Evolutionary conservation across 23 tunicate genomes (phyloP), one percentile per base, ranked within the genome.

Genomic region (Clavelina lepadiformis): DNA sequence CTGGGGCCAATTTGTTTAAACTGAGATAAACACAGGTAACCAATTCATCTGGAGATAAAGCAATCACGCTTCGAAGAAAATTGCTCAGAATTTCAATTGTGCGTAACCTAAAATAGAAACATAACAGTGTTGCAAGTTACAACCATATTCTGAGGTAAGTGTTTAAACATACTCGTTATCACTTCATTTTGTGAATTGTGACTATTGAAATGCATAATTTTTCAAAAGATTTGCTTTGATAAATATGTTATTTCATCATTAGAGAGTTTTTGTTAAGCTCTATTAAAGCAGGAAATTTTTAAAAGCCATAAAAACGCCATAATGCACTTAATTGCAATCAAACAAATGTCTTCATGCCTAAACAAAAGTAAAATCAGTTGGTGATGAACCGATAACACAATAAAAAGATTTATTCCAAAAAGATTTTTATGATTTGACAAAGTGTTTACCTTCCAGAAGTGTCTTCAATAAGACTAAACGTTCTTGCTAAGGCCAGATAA

Each of bases 1-100:
- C 91, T 2, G 99, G 91, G 1, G 96, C 99, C 24, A 94, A 66
- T 53, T 80, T 68, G 58, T 94, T 94, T 32, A 94, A 45, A 57
- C 91, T 75, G 31, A 94, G 47, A 58, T 94, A 82, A 0, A 94
- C 74, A 38, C 96, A 82, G 21, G 91, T 37, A 4, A 87, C 52
- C 27, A 86, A 56, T 46, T 94, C 96, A 29, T 94, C 86, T 2
- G 99, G 96, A 34, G 88, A 69, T 35, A 91, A 58, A 33, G 57
- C 81, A 44, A 83, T 84, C 5, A 91, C 92, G 67, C 86, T 83
- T 56, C 92, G 63, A 21, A 69, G 60, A 56, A 81, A 89, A 56
- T 89, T 89, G 68, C 83, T 32, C 23, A 89, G 46, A 30, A 71
- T 27, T 81, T 89, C 89, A 28, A 89, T 71, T 2, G 74, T 89